Evolutionary conservation across 2,888 invertebrate species (phyloP).

Genomic region (Eudemis profundana): DNA sequence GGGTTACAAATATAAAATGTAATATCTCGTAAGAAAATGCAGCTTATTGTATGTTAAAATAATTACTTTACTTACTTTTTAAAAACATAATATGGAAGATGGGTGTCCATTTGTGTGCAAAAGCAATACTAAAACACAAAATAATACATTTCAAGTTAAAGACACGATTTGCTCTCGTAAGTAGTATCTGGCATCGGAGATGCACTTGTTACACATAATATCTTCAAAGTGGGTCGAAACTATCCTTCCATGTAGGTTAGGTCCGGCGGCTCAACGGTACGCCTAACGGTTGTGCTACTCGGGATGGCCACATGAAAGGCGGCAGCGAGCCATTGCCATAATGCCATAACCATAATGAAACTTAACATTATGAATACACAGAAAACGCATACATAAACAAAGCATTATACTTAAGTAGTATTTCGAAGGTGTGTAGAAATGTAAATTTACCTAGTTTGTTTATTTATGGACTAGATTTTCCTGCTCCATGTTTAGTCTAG

Average conservation of each 20-base stretch:
- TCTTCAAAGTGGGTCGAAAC: slow-evolving; percentile 34
- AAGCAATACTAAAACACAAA: too few relatives aligned
- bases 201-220: slow-evolving; percentile 35
- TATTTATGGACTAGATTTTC: too few relatives aligned
- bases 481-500: too few relatives aligned
- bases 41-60: too few relatives aligned
- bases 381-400: background rate
- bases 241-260: slow-evolving; percentile 49
- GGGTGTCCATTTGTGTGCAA: too few relatives aligned
- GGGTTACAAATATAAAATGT: too few relatives aligned
- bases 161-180: too few relatives aligned
- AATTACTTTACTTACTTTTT: too few relatives aligned
- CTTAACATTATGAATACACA: slow-evolving; percentile 12
- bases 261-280: slow-evolving; percentile 54
- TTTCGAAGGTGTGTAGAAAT: background rate
- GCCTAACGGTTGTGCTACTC: slow-evolving; percentile 54
- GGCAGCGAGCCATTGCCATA: slow-evolving; percentile 30
- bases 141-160: too few relatives aligned
- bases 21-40: too few relatives aligned
- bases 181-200: slow-evolving; percentile 12
- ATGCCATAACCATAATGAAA: slow-evolving; percentile 3
- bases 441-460: too few relatives aligned
- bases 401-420: background rate
- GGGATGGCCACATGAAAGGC: slow-evolving; percentile 23
- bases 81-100: too few relatives aligned